Base-by-base conservation (phyloP, 2,797 vertebrate genomes). In the Danio albolineatus region DNA sequence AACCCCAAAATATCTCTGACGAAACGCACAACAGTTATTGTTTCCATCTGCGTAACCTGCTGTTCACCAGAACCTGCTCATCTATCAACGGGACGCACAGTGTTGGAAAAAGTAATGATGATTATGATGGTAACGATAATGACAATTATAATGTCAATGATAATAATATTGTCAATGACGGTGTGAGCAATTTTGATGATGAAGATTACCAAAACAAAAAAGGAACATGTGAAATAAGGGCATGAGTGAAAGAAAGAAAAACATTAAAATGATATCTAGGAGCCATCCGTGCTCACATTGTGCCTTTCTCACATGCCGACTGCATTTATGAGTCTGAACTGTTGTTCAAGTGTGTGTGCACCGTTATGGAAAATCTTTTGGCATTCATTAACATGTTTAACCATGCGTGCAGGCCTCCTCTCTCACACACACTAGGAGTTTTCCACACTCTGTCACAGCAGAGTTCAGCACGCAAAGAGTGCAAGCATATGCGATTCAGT, bases 331-430 rank as follows among this genome's bases (percentile, higher is more conserved):
- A 81, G n/a, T 60, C 49, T 44, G 51, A 41, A 48, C 46, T 54
- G 69, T 48, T 64, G 67, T 71, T 69, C 43, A 41, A 48, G 76
- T 38, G 44, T 73, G 73, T 77, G 76, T n/a, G 72, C 57, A 69
- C 67, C 57, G 67, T 77, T 79, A 80, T 77, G 72, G 36, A 82
- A 81, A 81, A 79, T 69, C 64, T 65, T 77, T 82, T 80, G 38
- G 57, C 74, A 64, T 80, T 85, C 73, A 86, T 80, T 84, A 82
- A 86, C 79, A 82, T 82, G 69, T 78, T 80, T 82, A 84, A 86
- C 80, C 77, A 84, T 75, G 69, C 69, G 59, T 82, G 60, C 57
- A 73, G 66, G 44, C 13, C 54, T 72, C 46, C 64, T 62, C 46
- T 70, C 54, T 75, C 79, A 4, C 71, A 80, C 67, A 79, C 73